Conservation (phyloP, 2,888 invertebrate species). For the Trypoxylon attenuatum region DNA sequence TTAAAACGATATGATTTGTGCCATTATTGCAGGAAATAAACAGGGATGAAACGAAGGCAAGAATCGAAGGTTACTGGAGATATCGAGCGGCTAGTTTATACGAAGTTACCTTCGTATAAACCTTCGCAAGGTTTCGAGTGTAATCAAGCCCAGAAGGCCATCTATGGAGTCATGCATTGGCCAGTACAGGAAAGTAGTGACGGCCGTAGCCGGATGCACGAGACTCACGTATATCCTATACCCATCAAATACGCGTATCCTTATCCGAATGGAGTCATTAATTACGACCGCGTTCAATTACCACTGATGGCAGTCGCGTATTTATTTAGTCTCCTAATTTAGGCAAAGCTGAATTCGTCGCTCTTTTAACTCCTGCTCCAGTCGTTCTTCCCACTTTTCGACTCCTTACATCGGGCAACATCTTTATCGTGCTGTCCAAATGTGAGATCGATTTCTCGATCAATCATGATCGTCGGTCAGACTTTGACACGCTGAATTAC, state of each 20-base stretch:
- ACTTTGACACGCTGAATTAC: not conserved
- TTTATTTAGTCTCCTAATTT: not conserved
- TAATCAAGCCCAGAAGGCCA: constrained; percentile 14
- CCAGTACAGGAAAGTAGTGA: constrained; percentile 9
- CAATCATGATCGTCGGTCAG: not conserved
- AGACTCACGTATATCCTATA: constrained; percentile 29
- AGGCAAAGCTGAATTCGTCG: not conserved
- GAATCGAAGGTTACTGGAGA: not conserved
- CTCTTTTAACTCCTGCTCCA: too few relatives aligned
- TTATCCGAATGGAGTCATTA: constrained; percentile 31
- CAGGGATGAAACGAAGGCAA: not conserved
- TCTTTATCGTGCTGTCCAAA: not conserved
- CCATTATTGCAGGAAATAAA: too few relatives aligned
- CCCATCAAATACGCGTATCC: constrained; percentile 27
- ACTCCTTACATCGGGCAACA: not conserved
- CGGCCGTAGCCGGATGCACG: constrained; percentile 18
- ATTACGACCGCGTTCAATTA: constrained; percentile 9
- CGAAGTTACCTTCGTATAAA: not conserved
- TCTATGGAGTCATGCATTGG: not conserved
- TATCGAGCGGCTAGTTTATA: not conserved
- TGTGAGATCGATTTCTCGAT: not conserved
- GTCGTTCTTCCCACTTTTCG: too few relatives aligned
- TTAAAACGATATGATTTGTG: too few relatives aligned
- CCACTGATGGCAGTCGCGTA: not conserved
- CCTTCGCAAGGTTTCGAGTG: not conserved